Base-by-base conservation (phyloP, 2,888 invertebrate species). In the Zaprionus lineosus region DNA sequence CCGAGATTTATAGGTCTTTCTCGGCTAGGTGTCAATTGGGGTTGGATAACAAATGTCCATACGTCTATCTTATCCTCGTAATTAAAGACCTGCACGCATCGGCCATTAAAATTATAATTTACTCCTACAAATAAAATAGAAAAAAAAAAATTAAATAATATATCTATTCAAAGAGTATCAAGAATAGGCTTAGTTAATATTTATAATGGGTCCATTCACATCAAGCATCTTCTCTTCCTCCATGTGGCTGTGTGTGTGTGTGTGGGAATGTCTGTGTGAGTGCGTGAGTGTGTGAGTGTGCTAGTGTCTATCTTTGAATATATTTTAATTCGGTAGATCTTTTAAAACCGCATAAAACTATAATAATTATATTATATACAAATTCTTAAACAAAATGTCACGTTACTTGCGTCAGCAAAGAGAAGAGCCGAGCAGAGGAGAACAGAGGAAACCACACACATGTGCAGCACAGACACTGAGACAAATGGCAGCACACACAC, bases 301-400 rank as follows among this genome's bases (percentile, higher is more conserved):
- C n/a, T n/a, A n/a, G n/a, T n/a, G n/a, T n/a, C n/a, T n/a, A n/a
- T n/a, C n/a, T n/a, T n/a, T n/a, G n/a, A n/a, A 50, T 40, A 48
- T 61, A 65, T 83, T 78, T 65, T 57, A 78, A 83, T 79, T 73
- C 79, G 8, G 74, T 84, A 84, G 78, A 79, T 79, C 84, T 76
- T n/a, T 37, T 53, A 59, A 53, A 61, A 61, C 55, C 59, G 14
- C 29, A 53, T 46, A 6, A 36, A 7, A 31, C 34, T 24, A 24
- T 21, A 28, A 34, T 47, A 36, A 40, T 44, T 9, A 40, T 58
- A 33, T 41, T 63, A 56, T 62, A 3, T 21, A 5, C 3, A 21
- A 56, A 56, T 57, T 69, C 67, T 55, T 8, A 16, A 73, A 51
- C 52, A 59, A 79, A 73, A 83, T 70, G 73, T 69, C 66, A 58